Percentiles rank a stretch among this genome's conserved stretches.
Evolutionary conservation across 2,113 vertebrate genomes (phyloP).

Genomic region (Nycticebus coucang): DNA sequence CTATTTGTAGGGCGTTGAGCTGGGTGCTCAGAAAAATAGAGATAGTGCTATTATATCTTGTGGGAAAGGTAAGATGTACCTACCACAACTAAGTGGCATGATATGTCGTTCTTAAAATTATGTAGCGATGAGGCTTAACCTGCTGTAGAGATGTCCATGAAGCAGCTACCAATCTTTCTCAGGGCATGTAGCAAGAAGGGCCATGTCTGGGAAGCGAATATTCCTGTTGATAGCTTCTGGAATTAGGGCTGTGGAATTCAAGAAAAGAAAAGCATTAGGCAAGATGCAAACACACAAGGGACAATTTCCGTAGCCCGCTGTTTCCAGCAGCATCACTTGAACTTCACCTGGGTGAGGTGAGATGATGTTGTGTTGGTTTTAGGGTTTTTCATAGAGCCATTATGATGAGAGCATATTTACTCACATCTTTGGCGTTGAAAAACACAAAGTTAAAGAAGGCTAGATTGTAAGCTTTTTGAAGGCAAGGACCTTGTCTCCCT

Average conservation of each 20-base stretch:
- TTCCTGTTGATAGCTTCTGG: background rate
- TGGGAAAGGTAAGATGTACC: background rate
- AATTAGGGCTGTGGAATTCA: background rate
- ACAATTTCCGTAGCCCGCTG: background rate
- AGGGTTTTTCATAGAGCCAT: background rate
- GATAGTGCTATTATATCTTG: background rate
- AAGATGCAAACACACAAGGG: background rate
- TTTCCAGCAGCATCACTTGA: background rate
- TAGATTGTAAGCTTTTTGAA: background rate
- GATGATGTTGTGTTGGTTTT: background rate
- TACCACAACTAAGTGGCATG: background rate
- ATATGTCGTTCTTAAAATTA: background rate
- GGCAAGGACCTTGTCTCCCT: background rate
- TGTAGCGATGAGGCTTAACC: background rate
- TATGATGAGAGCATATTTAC: background rate
- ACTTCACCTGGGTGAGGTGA: background rate
- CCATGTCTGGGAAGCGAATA: background rate
- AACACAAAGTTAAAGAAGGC: background rate
- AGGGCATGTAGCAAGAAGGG: background rate
- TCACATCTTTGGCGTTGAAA: background rate
- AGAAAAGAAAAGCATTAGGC: background rate
- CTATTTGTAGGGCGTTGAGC: background rate
- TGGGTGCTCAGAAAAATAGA: background rate
- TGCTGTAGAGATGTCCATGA: background rate
- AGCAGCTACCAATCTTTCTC: background rate